These are phyloP conservation scores for Hemicordylus capensis DNA, from an alignment of 2,113 vertebrate species.

Conservation along the genomic window DNA sequence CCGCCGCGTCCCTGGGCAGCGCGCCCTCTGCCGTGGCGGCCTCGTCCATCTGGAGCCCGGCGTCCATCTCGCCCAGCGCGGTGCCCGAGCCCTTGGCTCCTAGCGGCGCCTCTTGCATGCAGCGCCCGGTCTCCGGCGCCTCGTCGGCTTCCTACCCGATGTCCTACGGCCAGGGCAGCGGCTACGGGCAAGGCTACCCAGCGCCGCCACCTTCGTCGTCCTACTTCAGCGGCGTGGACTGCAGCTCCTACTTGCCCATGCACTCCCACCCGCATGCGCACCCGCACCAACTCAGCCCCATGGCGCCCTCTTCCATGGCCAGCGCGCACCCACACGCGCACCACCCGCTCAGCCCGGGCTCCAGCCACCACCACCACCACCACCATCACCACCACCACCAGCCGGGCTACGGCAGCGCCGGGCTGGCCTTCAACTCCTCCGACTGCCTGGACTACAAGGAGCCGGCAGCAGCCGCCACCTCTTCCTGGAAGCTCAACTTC, in stretches of 20 bases:
- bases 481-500: slow-evolving; percentile 99
- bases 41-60: slow-evolving; percentile 97
- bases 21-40: slow-evolving; percentile 81
- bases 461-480: slow-evolving; percentile 77
- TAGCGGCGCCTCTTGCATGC: slow-evolving; percentile 92
- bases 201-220: slow-evolving; percentile 90
- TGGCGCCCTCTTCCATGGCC: slow-evolving; percentile 91
- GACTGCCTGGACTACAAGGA: slow-evolving; percentile 99
- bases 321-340: slow-evolving; percentile 76
- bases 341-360: slow-evolving; percentile 85
- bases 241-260: slow-evolving; percentile 96
- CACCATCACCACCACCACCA: slow-evolving; percentile 93
- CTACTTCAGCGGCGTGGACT: slow-evolving; percentile 96
- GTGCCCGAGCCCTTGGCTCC: slow-evolving; percentile 85
- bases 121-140: slow-evolving; percentile 81
- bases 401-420: slow-evolving; percentile 87
- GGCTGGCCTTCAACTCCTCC: slow-evolving; percentile 93
- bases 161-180: slow-evolving; percentile 91
- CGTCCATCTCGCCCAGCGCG: slow-evolving; percentile 92
- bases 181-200: slow-evolving; percentile 92
- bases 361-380: slow-evolving; percentile 89
- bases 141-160: slow-evolving; percentile 88
- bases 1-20: slow-evolving; percentile 86
- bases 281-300: slow-evolving; percentile 95
- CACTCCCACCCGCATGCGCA: slow-evolving; percentile 87